phyloP scores from a whole-genome alignment of 2,113 vertebrate species.

The Pyxicephalus adspersus region DNA sequence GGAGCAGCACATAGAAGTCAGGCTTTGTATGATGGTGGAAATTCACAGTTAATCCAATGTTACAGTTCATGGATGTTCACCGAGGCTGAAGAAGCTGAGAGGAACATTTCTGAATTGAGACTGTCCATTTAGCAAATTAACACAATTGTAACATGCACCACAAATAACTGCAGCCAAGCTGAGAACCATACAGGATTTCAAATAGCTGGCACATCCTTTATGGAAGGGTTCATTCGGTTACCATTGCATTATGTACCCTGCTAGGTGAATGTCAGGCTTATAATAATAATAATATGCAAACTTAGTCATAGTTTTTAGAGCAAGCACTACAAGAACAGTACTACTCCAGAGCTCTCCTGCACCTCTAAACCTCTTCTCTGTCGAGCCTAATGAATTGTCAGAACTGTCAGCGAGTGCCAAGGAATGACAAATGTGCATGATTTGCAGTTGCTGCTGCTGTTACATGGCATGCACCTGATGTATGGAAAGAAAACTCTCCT shows the following conservation, averaged over 20 bases:
- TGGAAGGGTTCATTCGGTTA: constrained; percentile 10
- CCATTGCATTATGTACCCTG: constrained; percentile 52
- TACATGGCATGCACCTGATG: constrained; percentile 79
- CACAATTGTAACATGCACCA: constrained; percentile 23
- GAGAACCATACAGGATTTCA: neutral
- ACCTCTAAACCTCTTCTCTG: constrained; percentile 79
- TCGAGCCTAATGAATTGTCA: constrained; percentile 84
- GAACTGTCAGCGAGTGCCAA: constrained; percentile 81
- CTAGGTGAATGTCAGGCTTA: constrained; percentile 74
- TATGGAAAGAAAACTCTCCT: constrained; percentile 73
- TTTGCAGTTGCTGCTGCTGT: constrained; percentile 73
- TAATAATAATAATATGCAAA: constrained; percentile 78
- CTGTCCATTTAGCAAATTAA: constrained; percentile 43
- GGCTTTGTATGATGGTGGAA: constrained; percentile 9
- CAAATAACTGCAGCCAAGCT: constrained; percentile 19
- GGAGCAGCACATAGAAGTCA: constrained; percentile 32
- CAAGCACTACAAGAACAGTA: constrained; percentile 75
- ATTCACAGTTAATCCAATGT: constrained; percentile 45
- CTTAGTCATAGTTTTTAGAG: constrained; percentile 64
- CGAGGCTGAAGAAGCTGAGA: constrained; percentile 31
- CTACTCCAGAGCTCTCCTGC: constrained; percentile 74
- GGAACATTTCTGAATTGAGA: constrained; percentile 28
- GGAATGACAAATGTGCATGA: constrained; percentile 86
- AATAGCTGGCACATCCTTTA: constrained; percentile 20
- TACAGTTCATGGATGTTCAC: constrained; percentile 23